Conservation (phyloP, 2,888 invertebrate species). For the Leptinotarsa haldemani region DNA sequence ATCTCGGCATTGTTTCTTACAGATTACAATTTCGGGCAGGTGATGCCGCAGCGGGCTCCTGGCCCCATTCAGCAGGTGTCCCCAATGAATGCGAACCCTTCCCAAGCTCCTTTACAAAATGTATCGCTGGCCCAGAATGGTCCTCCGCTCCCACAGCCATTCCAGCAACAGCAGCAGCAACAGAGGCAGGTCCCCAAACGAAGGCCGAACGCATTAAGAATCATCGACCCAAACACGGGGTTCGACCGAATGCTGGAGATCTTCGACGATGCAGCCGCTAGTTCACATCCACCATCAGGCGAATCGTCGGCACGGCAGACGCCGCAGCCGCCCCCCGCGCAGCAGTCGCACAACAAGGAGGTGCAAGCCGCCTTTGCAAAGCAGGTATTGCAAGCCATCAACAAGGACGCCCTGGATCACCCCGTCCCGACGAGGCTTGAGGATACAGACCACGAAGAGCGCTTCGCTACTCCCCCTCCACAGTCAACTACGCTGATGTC, state of each 20-base stretch:
- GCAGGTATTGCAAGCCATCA: slow-evolving; percentile 57
- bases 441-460: neutral
- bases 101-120: slow-evolving; percentile 46
- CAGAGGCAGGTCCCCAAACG: slow-evolving; percentile 42
- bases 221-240: slow-evolving; percentile 64
- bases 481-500: slow-evolving; percentile 26
- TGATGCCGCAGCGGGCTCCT: slow-evolving; percentile 33
- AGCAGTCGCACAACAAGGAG: slow-evolving; percentile 54
- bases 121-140: slow-evolving; percentile 34
- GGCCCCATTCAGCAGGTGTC: slow-evolving; percentile 40
- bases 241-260: slow-evolving; percentile 65
- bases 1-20: slow-evolving; percentile 10
- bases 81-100: slow-evolving; percentile 51
- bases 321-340: slow-evolving; percentile 62
- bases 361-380: slow-evolving; percentile 63
- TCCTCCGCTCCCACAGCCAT: slow-evolving; percentile 46
- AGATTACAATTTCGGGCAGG: slow-evolving; percentile 30
- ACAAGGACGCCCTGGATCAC: slow-evolving; percentile 43
- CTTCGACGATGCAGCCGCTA: slow-evolving; percentile 54
- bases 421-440: too few relatives aligned
- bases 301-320: slow-evolving; percentile 68
- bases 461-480: neutral
- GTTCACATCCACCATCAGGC: slow-evolving; percentile 63
- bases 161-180: slow-evolving; percentile 37
- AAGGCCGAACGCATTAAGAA: slow-evolving; percentile 58